Conservation (phyloP, 2,113 vertebrate genomes). For the Alectura lathami region DNA sequence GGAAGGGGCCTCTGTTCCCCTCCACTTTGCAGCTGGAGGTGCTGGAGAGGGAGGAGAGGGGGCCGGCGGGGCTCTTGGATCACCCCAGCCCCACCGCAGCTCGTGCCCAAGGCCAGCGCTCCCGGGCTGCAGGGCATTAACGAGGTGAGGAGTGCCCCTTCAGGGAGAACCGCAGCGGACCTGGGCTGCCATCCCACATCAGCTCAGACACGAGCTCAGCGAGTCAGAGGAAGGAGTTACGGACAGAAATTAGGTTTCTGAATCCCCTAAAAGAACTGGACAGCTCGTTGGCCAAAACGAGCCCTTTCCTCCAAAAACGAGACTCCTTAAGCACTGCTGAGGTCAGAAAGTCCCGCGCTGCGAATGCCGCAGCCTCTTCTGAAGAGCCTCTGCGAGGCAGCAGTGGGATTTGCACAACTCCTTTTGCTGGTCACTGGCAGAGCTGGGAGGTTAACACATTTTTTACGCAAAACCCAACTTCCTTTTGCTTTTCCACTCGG, state of each 20-base stretch:
- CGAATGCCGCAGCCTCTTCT: rapidly evolving
- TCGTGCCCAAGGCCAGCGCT: too few relatives aligned
- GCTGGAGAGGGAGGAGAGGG: neutral
- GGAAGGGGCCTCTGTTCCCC: neutral
- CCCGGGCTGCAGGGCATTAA: neutral
- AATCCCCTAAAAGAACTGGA: neutral
- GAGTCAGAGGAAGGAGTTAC: neutral
- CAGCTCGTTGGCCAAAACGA: neutral
- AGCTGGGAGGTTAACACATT: neutral
- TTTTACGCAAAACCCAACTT: neutral
- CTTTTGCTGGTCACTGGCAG: neutral
- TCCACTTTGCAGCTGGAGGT: neutral
- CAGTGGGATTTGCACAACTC: neutral
- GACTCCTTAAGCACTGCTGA: neutral
- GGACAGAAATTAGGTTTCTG: neutral
- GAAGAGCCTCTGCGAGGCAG: neutral
- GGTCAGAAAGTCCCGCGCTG: neutral
- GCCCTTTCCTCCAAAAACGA: neutral
- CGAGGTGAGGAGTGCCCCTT: neutral
- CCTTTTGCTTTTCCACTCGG: neutral
- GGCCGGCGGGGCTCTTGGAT: neutral
- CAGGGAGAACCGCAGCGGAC: neutral
- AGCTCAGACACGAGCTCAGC: neutral
- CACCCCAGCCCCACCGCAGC: neutral
- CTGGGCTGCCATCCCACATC: neutral